phyloP scores from a whole-genome alignment of 2,113 vertebrate genomes.

The Alethe castanea region DNA sequence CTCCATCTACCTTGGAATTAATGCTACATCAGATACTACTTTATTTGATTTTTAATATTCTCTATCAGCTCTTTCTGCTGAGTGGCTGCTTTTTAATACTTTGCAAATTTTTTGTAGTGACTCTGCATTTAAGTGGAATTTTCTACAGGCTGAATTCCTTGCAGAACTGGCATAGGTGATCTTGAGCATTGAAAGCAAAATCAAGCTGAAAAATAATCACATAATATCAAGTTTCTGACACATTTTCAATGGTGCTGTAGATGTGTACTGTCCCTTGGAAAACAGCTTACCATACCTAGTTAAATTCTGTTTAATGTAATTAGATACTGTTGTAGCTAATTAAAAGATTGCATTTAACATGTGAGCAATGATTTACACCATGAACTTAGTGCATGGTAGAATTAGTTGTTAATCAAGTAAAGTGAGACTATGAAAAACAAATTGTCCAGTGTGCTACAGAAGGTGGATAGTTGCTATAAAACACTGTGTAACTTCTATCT shows the following conservation, averaged over 20 bases:
- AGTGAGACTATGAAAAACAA: background rate
- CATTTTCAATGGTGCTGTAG: background rate
- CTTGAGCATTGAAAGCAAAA: background rate
- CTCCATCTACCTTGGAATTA: background rate
- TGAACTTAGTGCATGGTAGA: background rate
- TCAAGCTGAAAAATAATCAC: background rate
- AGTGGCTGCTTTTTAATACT: background rate
- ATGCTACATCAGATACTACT: background rate
- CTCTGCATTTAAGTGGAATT: fast-evolving
- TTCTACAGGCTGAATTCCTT: background rate
- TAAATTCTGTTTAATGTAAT: background rate
- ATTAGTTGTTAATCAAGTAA: background rate
- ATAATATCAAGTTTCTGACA: background rate
- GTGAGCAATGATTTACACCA: background rate
- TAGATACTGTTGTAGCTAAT: background rate
- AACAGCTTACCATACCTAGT: background rate
- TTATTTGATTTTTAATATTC: background rate
- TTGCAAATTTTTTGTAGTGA: background rate
- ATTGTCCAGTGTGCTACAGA: background rate
- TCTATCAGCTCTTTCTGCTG: background rate
- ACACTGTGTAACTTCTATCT: background rate
- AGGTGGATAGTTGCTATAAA: background rate
- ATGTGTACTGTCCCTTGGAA: background rate
- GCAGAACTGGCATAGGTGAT: background rate
- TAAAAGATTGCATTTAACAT: background rate